Conservation (phyloP, 2,888 invertebrate species). For the Lissocephala sabroskyi region DNA sequence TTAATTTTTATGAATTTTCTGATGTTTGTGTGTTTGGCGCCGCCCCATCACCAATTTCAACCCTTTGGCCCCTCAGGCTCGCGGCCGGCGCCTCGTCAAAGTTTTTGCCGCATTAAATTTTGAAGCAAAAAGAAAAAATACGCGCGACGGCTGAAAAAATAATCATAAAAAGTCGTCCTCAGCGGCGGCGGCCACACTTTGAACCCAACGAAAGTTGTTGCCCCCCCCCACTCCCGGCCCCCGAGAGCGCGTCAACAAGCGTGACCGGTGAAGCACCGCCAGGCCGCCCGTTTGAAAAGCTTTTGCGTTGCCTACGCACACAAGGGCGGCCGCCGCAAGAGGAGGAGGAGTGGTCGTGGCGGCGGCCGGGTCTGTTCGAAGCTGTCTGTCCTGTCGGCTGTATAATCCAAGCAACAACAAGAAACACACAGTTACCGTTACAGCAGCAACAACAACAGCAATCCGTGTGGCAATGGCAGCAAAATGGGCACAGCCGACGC, state of each 20-base stretch:
- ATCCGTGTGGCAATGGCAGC: no score
- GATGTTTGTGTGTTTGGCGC: constrained; percentile 18
- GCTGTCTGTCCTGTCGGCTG: constrained; percentile 14
- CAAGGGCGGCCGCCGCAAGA: constrained; percentile 12
- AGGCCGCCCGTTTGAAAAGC: constrained; percentile 31
- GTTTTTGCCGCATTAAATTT: constrained; percentile 45
- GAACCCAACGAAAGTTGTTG: no score
- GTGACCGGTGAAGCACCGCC: constrained; percentile 31
- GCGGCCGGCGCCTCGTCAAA: constrained; percentile 36
- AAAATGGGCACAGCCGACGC: constrained; percentile 25
- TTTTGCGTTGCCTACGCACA: constrained; percentile 22
- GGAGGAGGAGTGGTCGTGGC: no score
- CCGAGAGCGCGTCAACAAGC: constrained; percentile 26
- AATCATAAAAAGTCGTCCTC: neutral
- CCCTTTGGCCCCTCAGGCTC: constrained; percentile 34
- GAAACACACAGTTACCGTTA: no score
- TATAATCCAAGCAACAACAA: neutral
- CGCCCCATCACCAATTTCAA: constrained; percentile 14
- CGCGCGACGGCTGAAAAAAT: constrained; percentile 26
- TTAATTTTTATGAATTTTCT: constrained; percentile 10
- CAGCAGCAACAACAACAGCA: constrained; percentile 9
- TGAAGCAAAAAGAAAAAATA: constrained; percentile 28
- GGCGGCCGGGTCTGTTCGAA: no score
- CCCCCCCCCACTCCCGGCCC: no score
- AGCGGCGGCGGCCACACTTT: neutral